Evolutionary conservation across 1,140 invertebrate genomes (phyloP).

Genomic region (Riptortus pedestris): DNA sequence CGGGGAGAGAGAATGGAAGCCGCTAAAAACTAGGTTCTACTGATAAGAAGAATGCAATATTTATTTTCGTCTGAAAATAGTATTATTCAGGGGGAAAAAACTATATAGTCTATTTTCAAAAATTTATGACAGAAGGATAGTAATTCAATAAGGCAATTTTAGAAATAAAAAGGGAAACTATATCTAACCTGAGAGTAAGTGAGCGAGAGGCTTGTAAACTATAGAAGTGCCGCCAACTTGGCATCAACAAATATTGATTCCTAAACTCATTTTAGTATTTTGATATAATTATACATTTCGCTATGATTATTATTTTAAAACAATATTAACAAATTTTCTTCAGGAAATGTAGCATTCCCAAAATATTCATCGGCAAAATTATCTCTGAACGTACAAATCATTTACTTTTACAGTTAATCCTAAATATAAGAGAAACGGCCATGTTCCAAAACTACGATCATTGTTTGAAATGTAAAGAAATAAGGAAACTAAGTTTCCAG

Average conservation of each 20-base stretch:
- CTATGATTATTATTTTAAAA: too few species aligned
- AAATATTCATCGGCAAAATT: too few species aligned
- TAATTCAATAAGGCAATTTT: not conserved
- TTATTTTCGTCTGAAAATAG: not conserved
- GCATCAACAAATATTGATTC: constrained; percentile 6
- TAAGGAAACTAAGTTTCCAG: too few species aligned
- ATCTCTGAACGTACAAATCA: too few species aligned
- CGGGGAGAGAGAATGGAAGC: constrained; percentile 3
- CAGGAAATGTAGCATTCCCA: too few species aligned
- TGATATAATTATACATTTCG: too few species aligned
- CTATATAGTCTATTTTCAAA: not conserved
- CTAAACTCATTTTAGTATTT: too few species aligned
- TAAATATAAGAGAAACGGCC: too few species aligned
- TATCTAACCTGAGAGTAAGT: constrained; percentile 1
- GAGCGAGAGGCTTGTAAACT: constrained; percentile 5
- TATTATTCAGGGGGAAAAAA: not conserved
- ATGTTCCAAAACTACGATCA: too few species aligned
- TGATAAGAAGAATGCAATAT: not conserved
- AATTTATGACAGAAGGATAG: not conserved
- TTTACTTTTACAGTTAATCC: too few species aligned
- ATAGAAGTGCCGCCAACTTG: constrained; percentile 14
- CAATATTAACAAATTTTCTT: too few species aligned
- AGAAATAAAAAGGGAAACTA: not conserved
- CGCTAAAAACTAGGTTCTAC: not conserved
- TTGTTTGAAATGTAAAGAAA: too few species aligned